Evolutionary conservation across 2,113 vertebrate genomes (phyloP), one percentile per base, ranked within the genome.

Genomic region (Cephalopholis sonnerati): DNA sequence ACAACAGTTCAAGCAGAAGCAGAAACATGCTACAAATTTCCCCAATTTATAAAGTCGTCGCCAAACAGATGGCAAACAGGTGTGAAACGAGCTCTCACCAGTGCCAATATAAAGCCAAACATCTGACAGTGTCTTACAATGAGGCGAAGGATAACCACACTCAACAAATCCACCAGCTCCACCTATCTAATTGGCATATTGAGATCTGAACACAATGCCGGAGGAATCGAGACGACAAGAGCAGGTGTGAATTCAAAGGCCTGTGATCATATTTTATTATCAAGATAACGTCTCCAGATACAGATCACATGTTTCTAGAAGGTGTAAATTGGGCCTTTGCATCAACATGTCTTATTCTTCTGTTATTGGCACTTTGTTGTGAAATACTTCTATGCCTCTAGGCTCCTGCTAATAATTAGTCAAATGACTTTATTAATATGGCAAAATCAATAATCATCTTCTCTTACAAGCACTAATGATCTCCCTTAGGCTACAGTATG

Each of bases 381-480:
- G 41, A 61, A 61, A 73, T 59, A 39, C 20, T 20, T 27, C 16
- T 20, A 5, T 44, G 44, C 55, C 25, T 61, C 65, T 15, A 18
- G 25, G 25, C 22, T 32, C 51, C 22, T 5, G 15, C 27, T 41
- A 59, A 62, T 71, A 55, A 71, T 63, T 63, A 71, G 58, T 32
- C 13, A 63, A 71, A 65, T 27, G 0, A 51, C 22, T 36, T 17
- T n/a, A 50, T 63, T n/a, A 70, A 70, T 27, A 57, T 39, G 50
- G 25, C 53, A 48, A 57, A 57, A 80, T 64, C 66, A 41, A 50
- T 70, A 36, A 76, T 55, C 13, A 36, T 55, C 72, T 15, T 53
- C 55, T 20, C 32, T 44, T 11, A 50, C 46, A 69, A 79, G 25
- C 66, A 63, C 32, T 22, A 57, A 76, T 63, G 1, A 63, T 36